A percentile compares a stretch with the other conserved stretches of the same genome.
These are phyloP conservation scores for Pachliopta kotzebuea DNA, from an alignment of 2,888 invertebrate genomes.

Conservation along the genomic window DNA sequence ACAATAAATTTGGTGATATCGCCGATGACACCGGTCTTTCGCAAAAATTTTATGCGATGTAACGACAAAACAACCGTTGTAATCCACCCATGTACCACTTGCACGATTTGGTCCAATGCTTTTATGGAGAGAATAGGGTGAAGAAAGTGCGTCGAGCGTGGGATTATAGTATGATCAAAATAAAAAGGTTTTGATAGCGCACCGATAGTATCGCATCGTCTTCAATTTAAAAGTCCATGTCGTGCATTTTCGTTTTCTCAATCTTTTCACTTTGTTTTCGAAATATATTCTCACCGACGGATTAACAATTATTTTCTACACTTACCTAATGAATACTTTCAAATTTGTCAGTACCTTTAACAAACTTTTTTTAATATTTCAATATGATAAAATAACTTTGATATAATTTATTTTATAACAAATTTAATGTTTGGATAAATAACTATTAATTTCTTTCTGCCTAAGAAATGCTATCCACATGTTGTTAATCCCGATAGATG, in stretches of 20 bases:
- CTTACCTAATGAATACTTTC: neutral
- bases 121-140: conserved; percentile 43
- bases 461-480: too few species aligned
- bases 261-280: conserved; percentile 9
- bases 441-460: too few species aligned
- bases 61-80: conserved; percentile 49
- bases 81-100: conserved; percentile 52
- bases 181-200: conserved; percentile 32
- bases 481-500: too few species aligned
- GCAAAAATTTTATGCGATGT: conserved; percentile 28
- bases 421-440: too few species aligned
- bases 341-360: too few species aligned
- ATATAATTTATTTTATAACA: too few species aligned
- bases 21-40: conserved; percentile 26
- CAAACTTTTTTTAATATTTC: too few species aligned
- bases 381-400: too few species aligned
- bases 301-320: neutral
- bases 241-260: conserved; percentile 26
- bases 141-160: conserved; percentile 64
- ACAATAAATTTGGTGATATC: conserved; percentile 32
- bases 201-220: conserved; percentile 29
- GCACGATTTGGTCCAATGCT: conserved; percentile 50
- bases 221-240: conserved; percentile 23
- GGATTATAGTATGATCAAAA: conserved; percentile 56
- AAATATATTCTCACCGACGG: conserved; percentile 17